phyloP scores from a whole-genome alignment of 2,888 invertebrate species.

The Actias luna region DNA sequence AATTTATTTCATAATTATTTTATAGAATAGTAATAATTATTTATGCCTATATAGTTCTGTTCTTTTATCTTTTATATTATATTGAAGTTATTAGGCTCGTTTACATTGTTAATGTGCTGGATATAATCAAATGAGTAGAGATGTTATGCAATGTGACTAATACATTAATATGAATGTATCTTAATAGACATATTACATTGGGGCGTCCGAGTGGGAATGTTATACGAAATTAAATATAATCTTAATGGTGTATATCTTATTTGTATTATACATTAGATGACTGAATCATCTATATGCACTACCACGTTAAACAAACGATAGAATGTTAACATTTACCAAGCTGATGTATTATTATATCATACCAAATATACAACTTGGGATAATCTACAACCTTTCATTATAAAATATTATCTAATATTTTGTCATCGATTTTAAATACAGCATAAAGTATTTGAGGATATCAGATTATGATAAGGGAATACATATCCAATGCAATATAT shows the following conservation, averaged over 20 bases:
- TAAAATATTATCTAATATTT: neutral
- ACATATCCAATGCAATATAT: neutral
- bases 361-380: neutral
- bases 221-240: neutral
- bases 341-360: neutral
- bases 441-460: neutral
- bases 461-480: neutral
- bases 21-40: conserved; percentile 12
- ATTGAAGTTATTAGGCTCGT: neutral
- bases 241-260: neutral
- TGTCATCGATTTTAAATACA: neutral
- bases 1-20: conserved; percentile 10
- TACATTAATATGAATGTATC: conserved; percentile 1
- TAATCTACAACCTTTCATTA: neutral
- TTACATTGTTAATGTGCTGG: conserved; percentile 3
- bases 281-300: neutral
- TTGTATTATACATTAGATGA: neutral
- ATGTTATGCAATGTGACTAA: conserved; percentile 10
- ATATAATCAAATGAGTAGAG: neutral
- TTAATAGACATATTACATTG: conserved; percentile 14
- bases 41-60: conserved; percentile 7
- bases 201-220: neutral
- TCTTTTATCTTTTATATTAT: conserved; percentile 11
- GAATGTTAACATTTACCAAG: neutral
- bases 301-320: neutral